phyloP scores from a whole-genome alignment of 2,888 invertebrate genomes.

The Cheilosia vulpina region DNA sequence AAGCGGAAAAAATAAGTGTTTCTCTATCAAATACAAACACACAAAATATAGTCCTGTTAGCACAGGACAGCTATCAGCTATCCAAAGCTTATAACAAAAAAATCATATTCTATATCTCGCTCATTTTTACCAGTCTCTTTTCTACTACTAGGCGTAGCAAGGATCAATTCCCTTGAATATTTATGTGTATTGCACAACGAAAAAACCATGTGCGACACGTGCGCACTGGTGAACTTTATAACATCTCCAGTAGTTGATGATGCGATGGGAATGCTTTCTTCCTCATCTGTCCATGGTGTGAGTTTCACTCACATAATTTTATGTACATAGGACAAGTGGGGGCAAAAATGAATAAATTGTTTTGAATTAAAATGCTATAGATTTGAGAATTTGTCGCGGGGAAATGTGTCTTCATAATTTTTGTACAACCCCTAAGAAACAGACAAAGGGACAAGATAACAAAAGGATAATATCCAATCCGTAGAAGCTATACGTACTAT shows the following conservation, averaged over 20 bases:
- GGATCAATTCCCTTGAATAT: constrained; percentile 67
- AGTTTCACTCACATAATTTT: constrained; percentile 57
- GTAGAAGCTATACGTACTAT: constrained; percentile 11
- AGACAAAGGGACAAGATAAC: constrained; percentile 1
- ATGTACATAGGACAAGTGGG: neutral
- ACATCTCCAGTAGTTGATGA: constrained; percentile 40
- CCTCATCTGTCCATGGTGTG: constrained; percentile 35
- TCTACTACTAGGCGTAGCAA: constrained; percentile 34
- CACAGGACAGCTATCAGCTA: neutral
- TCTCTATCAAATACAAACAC: constrained; percentile 23
- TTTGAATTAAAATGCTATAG: constrained; percentile 5
- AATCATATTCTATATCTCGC: constrained; percentile 29
- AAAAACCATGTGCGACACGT: constrained; percentile 71
- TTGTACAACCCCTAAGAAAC: neutral
- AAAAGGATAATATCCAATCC: constrained; percentile 14
- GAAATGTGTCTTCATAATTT: constrained; percentile 1
- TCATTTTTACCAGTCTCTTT: neutral
- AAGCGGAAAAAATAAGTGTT: constrained; percentile 39
- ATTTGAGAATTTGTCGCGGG: neutral
- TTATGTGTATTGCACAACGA: constrained; percentile 62
- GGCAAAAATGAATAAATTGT: constrained; percentile 15
- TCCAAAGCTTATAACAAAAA: constrained; percentile 23
- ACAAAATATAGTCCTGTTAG: constrained; percentile 21
- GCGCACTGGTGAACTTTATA: constrained; percentile 63
- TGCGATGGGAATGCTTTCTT: constrained; percentile 33